phyloP scores from a whole-genome alignment of 2,888 invertebrate species.

The Agriopis leucophaearia region DNA sequence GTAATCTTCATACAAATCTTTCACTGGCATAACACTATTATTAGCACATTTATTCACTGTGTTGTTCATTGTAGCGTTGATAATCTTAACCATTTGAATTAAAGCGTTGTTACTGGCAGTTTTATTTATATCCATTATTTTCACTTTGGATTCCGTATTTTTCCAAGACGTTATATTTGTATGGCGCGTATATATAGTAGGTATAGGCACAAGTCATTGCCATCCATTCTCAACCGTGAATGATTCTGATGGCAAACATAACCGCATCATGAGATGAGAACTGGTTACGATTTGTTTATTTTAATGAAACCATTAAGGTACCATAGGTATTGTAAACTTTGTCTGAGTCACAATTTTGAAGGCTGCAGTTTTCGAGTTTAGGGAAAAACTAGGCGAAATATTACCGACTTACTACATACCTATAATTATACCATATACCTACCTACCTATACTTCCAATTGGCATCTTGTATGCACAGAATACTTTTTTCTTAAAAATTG shows the following conservation, averaged over 20 bases:
- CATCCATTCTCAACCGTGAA: constrained; percentile 61
- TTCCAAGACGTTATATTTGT: neutral
- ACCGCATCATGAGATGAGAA: constrained; percentile 63
- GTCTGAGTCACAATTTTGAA: constrained; percentile 43
- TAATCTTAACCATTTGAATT: constrained; percentile 4
- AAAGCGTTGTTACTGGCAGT: constrained; percentile 10
- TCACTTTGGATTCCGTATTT: neutral
- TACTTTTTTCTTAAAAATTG: too few species aligned
- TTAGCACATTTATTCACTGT: constrained; percentile 59
- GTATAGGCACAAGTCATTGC: constrained; percentile 62
- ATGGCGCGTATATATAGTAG: too few species aligned
- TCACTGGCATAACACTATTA: constrained; percentile 65
- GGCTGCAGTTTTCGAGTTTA: neutral
- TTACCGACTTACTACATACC: neutral
- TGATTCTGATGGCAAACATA: constrained; percentile 65
- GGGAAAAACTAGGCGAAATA: neutral
- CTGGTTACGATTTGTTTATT: constrained; percentile 62
- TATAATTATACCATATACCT: neutral
- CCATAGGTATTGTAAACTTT: constrained; percentile 70
- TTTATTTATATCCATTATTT: constrained; percentile 18
- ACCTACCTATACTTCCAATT: too few species aligned
- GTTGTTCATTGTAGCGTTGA: constrained; percentile 20
- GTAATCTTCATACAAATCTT: constrained; percentile 72
- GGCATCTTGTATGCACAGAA: too few species aligned
- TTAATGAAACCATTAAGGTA: constrained; percentile 71